A percentile compares a stretch with the other conserved stretches of the same genome.
phyloP scores from a whole-genome alignment of 2,113 vertebrate genomes.

The Capreolus pygargus region DNA sequence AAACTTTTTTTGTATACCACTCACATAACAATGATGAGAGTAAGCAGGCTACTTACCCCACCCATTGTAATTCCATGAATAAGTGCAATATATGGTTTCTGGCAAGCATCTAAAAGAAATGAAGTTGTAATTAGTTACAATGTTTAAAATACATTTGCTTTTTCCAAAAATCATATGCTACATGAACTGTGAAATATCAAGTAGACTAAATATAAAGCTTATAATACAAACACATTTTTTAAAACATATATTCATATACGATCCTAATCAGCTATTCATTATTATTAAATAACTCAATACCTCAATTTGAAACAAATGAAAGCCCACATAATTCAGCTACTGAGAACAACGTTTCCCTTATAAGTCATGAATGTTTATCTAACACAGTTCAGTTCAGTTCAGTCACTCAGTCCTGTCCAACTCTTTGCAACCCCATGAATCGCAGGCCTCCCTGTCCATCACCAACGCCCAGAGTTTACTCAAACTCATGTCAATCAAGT shows the following conservation, averaged over 20 bases:
- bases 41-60: slow-evolving; percentile 88
- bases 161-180: not conserved
- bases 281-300: not conserved
- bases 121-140: not conserved
- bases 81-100: slow-evolving; percentile 92
- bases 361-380: not conserved
- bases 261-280: not conserved
- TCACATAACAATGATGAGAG: not conserved
- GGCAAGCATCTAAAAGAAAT: slow-evolving; percentile 83
- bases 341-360: not conserved
- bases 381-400: not conserved
- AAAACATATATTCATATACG: not conserved
- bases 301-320: not conserved
- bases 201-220: not conserved
- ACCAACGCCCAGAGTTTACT: too few species aligned
- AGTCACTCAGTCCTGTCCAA: too few species aligned
- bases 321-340: not conserved
- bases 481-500: too few species aligned
- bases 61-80: slow-evolving; percentile 98
- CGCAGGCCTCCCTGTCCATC: too few species aligned
- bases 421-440: too few species aligned
- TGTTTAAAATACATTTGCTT: not conserved
- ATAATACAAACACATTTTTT: not conserved
- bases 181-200: not conserved
- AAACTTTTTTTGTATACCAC: not conserved